phyloP scores from a whole-genome alignment of 2,113 vertebrate species.

The Aspidoscelis tigris region DNA sequence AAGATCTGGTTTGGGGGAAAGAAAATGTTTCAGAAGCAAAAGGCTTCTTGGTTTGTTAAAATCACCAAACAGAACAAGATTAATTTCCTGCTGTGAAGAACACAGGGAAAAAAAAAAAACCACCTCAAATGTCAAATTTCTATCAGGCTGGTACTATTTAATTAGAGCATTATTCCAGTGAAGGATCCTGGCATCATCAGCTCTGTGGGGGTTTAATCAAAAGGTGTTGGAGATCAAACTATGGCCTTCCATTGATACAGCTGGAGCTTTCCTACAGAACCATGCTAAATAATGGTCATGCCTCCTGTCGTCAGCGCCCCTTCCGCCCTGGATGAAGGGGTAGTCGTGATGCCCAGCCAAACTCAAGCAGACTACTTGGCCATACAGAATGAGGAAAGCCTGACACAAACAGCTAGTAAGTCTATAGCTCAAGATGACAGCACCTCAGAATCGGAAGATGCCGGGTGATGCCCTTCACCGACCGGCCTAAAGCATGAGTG shows the following conservation, averaged over 20 bases:
- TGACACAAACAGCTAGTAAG: too few relatives aligned
- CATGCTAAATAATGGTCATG: too few relatives aligned
- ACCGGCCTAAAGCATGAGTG: too few relatives aligned
- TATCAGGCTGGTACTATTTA: background rate
- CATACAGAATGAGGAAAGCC: too few relatives aligned
- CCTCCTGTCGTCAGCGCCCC: too few relatives aligned
- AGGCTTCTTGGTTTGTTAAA: background rate
- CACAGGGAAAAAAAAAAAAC: background rate
- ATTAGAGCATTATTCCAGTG: background rate
- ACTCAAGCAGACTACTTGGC: too few relatives aligned
- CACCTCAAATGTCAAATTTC: background rate
- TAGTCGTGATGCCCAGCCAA: too few relatives aligned
- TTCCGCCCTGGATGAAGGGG: too few relatives aligned
- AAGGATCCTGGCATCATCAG: background rate
- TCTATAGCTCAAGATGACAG: too few relatives aligned
- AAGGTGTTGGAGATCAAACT: background rate
- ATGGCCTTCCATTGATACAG: background rate
- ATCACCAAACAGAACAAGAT: background rate
- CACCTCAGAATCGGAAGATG: too few relatives aligned
- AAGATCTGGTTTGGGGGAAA: constrained; percentile 82
- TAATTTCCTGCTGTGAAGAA: background rate
- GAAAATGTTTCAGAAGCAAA: constrained; percentile 52
- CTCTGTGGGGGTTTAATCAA: background rate
- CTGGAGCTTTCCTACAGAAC: background rate
- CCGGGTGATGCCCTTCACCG: too few relatives aligned